A percentile compares a stretch with the other conserved stretches of the same genome.
These are phyloP conservation scores for Pomatostomus ruficeps DNA, from an alignment of 2,113 vertebrate species.

Conservation along the genomic window DNA sequence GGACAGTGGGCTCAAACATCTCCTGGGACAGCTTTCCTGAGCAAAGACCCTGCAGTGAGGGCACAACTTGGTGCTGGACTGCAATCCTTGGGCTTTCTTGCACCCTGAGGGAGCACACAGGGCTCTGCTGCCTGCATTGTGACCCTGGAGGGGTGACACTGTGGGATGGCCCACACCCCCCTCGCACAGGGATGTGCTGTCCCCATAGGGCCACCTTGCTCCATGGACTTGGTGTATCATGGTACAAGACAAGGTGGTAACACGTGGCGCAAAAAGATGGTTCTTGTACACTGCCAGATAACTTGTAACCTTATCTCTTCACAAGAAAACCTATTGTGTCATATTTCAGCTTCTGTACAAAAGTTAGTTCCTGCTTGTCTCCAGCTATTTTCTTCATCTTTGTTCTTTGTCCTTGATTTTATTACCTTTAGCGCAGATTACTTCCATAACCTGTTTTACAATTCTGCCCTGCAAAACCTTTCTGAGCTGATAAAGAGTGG, in stretches of 20 bases:
- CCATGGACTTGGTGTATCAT: background rate
- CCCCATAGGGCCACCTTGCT: background rate
- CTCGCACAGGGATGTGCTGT: background rate
- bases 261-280: background rate
- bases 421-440: background rate
- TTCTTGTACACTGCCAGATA: background rate
- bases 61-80: background rate
- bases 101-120: rapidly evolving
- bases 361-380: background rate
- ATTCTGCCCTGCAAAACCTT: background rate
- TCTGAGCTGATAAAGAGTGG: background rate
- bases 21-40: background rate
- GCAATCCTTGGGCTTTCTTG: background rate
- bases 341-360: background rate
- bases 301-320: background rate
- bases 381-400: background rate
- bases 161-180: rapidly evolving
- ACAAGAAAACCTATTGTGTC: background rate
- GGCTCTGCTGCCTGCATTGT: background rate
- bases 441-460: background rate
- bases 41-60: background rate
- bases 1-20: background rate
- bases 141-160: background rate
- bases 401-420: background rate
- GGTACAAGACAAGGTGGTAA: background rate